These are phyloP conservation scores for Turdus rufiventris DNA, from an alignment of 2,113 vertebrate species.

Conservation along the genomic window DNA sequence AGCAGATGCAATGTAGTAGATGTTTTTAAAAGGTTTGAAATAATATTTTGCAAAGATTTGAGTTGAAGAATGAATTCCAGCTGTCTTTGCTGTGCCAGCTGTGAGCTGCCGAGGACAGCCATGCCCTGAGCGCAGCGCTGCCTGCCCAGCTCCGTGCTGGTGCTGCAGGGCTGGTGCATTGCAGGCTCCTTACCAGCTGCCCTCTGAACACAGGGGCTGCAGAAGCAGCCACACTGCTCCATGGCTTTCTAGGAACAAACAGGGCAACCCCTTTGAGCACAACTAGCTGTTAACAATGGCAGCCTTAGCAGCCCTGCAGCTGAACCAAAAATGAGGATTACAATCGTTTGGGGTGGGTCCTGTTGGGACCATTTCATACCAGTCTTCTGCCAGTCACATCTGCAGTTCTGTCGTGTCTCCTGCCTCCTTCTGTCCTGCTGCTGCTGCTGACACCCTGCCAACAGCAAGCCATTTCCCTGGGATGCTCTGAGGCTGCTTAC, in stretches of 20 bases:
- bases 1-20: not conserved
- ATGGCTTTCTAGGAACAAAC: not conserved
- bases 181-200: not conserved
- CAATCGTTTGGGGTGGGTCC: not conserved
- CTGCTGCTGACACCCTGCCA: constrained; percentile 9
- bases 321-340: not conserved
- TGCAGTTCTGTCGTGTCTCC: not conserved
- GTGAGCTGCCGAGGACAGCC: not conserved
- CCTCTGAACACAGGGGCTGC: not conserved
- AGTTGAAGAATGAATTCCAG: not conserved
- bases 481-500: not conserved
- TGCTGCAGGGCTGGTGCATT: not conserved
- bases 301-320: not conserved
- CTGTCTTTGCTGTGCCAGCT: not conserved
- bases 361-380: not conserved
- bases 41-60: not conserved
- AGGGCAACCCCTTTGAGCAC: not conserved
- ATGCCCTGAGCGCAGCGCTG: not conserved
- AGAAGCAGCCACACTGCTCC: not conserved
- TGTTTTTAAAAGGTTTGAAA: not conserved
- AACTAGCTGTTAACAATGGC: not conserved
- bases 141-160: not conserved
- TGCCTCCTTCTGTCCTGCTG: constrained; percentile 1
- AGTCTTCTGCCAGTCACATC: not conserved
- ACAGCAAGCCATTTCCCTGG: not conserved